These are phyloP conservation scores for Anguilla anguilla DNA, from an alignment of 2,797 vertebrate genomes.

Conservation along the genomic window DNA sequence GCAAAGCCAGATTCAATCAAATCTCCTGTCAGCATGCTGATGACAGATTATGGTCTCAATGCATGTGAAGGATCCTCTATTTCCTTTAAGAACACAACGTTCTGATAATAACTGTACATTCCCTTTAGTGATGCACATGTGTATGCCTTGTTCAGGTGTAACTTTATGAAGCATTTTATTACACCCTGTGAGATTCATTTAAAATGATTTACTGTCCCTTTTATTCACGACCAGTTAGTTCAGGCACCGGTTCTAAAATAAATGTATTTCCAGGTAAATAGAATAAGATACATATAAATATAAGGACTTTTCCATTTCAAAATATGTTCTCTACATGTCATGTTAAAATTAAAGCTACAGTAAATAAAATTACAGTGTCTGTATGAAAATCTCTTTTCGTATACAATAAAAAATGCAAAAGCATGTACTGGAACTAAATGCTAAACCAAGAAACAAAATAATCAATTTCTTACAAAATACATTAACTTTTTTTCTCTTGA, in stretches of 20 bases:
- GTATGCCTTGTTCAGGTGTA: background rate
- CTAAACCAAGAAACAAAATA: conserved; percentile 45
- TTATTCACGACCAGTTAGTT: background rate
- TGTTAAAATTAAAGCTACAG: conserved; percentile 36
- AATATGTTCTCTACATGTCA: conserved; percentile 57
- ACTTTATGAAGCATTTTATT: background rate
- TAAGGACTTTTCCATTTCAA: conserved; percentile 59
- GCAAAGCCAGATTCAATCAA: background rate
- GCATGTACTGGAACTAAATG: conserved; percentile 39
- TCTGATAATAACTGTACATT: background rate
- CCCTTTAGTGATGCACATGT: background rate
- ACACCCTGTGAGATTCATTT: background rate
- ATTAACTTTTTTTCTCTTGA: conserved; percentile 55
- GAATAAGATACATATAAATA: conserved; percentile 64
- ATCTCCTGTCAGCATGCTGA: background rate
- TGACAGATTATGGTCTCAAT: background rate
- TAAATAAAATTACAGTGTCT: conserved; percentile 37
- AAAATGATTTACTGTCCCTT: background rate
- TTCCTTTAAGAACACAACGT: background rate
- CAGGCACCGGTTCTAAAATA: conserved; percentile 13
- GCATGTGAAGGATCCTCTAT: background rate
- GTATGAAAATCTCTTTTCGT: conserved; percentile 25
- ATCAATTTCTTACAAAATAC: conserved; percentile 47
- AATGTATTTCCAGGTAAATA: conserved; percentile 69
- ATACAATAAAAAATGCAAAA: conserved; percentile 47